These are phyloP conservation scores for Battus philenor DNA, from an alignment of 1,140 invertebrate species.

Conservation along the genomic window DNA sequence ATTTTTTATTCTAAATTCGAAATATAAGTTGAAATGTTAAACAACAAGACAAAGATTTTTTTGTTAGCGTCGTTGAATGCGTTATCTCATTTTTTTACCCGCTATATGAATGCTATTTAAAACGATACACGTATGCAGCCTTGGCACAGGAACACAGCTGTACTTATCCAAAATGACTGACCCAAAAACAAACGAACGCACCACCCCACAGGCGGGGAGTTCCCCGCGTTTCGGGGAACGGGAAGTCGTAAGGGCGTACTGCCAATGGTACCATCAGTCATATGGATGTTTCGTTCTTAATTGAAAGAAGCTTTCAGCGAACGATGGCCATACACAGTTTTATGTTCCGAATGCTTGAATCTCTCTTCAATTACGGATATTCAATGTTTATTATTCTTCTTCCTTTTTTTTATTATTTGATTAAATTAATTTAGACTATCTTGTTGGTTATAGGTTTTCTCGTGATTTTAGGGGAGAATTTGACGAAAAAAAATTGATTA, in stretches of 20 bases:
- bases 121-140: constrained; percentile 18
- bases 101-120: constrained; percentile 6
- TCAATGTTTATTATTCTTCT: too few relatives aligned
- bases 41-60: too few relatives aligned
- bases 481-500: too few relatives aligned
- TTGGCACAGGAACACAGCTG: constrained; percentile 20
- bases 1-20: too few relatives aligned
- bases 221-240: background rate
- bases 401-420: too few relatives aligned
- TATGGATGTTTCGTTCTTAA: background rate
- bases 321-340: background rate
- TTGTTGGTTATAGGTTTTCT: too few relatives aligned
- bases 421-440: too few relatives aligned
- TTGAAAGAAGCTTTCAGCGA: constrained; percentile 1
- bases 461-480: too few relatives aligned
- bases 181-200: constrained; percentile 34
- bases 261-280: background rate
- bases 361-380: too few relatives aligned
- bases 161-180: constrained; percentile 40
- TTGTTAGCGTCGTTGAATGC: too few relatives aligned
- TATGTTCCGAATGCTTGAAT: background rate
- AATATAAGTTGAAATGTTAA: too few relatives aligned
- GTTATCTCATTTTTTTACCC: too few relatives aligned
- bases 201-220: constrained; percentile 8
- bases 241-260: background rate